phyloP scores from a whole-genome alignment of 2,797 vertebrate genomes.

The Cynodonichthys magdalenae region DNA sequence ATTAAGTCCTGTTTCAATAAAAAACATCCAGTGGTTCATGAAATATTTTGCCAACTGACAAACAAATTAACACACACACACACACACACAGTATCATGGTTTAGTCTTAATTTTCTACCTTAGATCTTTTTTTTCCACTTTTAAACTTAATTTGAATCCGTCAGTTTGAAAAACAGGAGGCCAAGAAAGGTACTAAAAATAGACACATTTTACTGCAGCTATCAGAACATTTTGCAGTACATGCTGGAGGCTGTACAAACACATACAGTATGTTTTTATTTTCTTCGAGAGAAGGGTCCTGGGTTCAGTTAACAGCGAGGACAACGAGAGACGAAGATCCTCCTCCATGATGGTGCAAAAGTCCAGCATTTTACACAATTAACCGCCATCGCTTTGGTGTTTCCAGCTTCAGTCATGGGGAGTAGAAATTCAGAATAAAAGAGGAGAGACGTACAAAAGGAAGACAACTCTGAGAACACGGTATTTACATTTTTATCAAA shows the following conservation, averaged over 20 bases:
- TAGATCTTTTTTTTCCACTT: too few species aligned
- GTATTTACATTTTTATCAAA: constrained; percentile 66
- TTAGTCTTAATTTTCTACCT: too few species aligned
- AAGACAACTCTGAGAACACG: constrained; percentile 34
- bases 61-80: too few species aligned
- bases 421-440: constrained; percentile 50
- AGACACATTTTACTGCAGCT: constrained; percentile 69
- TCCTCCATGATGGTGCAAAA: constrained; percentile 39
- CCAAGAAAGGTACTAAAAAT: constrained; percentile 57
- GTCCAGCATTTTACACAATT: constrained; percentile 24
- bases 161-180: background rate
- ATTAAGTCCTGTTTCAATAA: too few species aligned
- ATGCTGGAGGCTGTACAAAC: constrained; percentile 29
- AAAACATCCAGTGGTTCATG: too few species aligned
- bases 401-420: constrained; percentile 36
- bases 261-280: constrained; percentile 18
- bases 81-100: too few species aligned
- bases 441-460: constrained; percentile 58
- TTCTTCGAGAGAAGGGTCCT: constrained; percentile 38
- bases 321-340: constrained; percentile 53
- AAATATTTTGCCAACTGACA: too few species aligned
- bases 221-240: constrained; percentile 48
- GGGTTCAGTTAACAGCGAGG: constrained; percentile 47
- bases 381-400: constrained; percentile 50
- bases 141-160: background rate